Base-by-base conservation (phyloP, 2,797 vertebrate genomes). In the Mus spretus region DNA sequence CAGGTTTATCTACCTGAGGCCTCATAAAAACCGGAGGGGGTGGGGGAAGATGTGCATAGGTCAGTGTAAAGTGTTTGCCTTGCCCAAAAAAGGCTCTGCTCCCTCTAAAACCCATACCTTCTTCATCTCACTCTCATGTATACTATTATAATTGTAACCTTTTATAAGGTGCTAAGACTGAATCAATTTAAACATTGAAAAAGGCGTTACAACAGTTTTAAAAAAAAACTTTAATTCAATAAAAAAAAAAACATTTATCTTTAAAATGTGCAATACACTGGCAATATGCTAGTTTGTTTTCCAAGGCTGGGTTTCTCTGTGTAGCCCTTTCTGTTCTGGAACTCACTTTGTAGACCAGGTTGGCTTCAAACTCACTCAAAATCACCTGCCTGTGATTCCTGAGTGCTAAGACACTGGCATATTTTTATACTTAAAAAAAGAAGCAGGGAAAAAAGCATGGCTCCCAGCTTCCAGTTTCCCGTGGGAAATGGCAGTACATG, bases 231-330 rank as follows among this genome's bases (percentile, higher is more conserved):
- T n/a, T 37, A 84, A 93, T 84, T 89, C 74, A 93, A 93, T 61
- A 28, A 92, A 96, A n/a, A 92, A 96, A 93, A 47, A 47, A 47
- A 5, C n/a, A 82, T 57, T 94, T 96, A 91, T 53, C 80, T 95
- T 93, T 93, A 95, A 79, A 90, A 85, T 86, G 90, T 2, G 2
- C 4, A 91, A 95, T 55, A 96, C 1, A 26, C 24, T 81, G 19
- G 28, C 31, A 83, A 28, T 75, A 24, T 72, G 70, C 22, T n/a
- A 22, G n/a, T 74, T 75, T 44, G 26, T 28, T 28, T 77, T 31
- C 47, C 2, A 1, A 31, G 44, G 47, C 44, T 15, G 13, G 75
- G 75, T 77, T 77, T 77, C 44, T 77, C 44, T 77, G 44, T 26
- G 3, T 17, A 77, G 26, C 26, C 75, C 44, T 77, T 28, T 26